Base-by-base conservation (phyloP, 2,888 invertebrate species). In the Heliconius cydno region DNA sequence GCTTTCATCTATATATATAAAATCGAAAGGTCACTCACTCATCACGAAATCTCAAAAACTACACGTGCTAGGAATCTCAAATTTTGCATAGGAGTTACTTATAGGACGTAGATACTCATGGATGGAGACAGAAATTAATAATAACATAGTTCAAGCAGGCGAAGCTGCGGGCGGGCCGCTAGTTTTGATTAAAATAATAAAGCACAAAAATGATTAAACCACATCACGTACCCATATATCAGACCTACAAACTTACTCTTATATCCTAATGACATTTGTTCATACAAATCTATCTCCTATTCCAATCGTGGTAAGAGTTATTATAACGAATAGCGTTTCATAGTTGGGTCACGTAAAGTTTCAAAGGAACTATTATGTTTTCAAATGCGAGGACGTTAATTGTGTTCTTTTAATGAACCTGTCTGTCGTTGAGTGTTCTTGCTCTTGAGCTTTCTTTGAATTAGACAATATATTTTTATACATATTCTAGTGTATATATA, bases 351-450 rank as follows among this genome's bases (percentile, higher is more conserved):
- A 89, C 78, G 82, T 82, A 84, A 80, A 83, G 86, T 76, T 85
- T 87, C 84, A 88, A 89, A 89, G 86, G 84, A 85, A 83, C 84
- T 85, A 84, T 88, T 88, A 86, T 88, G 85, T 86, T 84, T 84
- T 84, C 76, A 86, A 85, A 85, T 84, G 84, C 82, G 84, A 84
- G 85, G 82, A 85, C 84, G 87, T 83, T 91, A 92, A 91, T 90
- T 87, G 85, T 81, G 83, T 85, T 83, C 83, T 85, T 85, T 85
- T 89, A 89, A 89, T 88, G 86, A 85, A 86, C 84, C 85, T 83
- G 82, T 81, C 77, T 80, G 82, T 81, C 77, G 84, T 84, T 84
- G 74, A 84, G 81, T 81, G 81, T 34, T 80, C 83, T 84, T 83
- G 83, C 84, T 82, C 81, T 82, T 80, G 67, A 82, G 80, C 83